phyloP scores from a whole-genome alignment of 2,888 invertebrate species.

The Cremastobaeus sp. region DNA sequence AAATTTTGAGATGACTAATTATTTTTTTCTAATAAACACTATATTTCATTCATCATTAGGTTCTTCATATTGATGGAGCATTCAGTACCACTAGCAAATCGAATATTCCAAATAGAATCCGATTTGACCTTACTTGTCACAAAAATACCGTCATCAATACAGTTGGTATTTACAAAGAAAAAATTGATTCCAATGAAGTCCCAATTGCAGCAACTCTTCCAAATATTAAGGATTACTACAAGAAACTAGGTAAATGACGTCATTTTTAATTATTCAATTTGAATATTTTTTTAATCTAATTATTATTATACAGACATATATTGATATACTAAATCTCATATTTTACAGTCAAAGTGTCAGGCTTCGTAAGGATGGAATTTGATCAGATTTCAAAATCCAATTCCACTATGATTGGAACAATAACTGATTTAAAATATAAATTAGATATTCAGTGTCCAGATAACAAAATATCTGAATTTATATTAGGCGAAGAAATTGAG shows the following conservation, averaged over 20 bases:
- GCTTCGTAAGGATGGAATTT: conserved; percentile 3
- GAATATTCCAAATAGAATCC: background rate
- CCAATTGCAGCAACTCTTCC: too few relatives aligned
- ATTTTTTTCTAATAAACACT: too few relatives aligned
- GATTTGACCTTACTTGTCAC: background rate
- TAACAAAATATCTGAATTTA: background rate
- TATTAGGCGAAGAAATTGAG: background rate
- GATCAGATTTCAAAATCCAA: background rate
- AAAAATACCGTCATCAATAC: conserved; percentile 5
- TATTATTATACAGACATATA: too few relatives aligned
- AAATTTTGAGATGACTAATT: too few relatives aligned
- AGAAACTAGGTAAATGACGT: background rate
- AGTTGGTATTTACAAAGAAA: conserved; percentile 11
- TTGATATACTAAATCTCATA: too few relatives aligned
- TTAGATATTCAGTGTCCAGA: background rate
- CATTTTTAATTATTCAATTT: background rate
- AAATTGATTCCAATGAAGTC: too few relatives aligned
- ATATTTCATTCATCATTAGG: too few relatives aligned
- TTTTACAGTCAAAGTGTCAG: conserved; percentile 1
- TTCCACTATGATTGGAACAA: background rate
- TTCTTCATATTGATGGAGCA: conserved; percentile 8
- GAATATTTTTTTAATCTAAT: too few relatives aligned
- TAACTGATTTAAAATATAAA: conserved; percentile 7
- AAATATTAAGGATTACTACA: background rate
- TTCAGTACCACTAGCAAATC: conserved; percentile 2